A percentile compares a stretch with the other conserved stretches of the same genome.
These are phyloP conservation scores for Chaetogeoica ovagalla DNA, from an alignment of 2,888 invertebrate species.

Conservation along the genomic window DNA sequence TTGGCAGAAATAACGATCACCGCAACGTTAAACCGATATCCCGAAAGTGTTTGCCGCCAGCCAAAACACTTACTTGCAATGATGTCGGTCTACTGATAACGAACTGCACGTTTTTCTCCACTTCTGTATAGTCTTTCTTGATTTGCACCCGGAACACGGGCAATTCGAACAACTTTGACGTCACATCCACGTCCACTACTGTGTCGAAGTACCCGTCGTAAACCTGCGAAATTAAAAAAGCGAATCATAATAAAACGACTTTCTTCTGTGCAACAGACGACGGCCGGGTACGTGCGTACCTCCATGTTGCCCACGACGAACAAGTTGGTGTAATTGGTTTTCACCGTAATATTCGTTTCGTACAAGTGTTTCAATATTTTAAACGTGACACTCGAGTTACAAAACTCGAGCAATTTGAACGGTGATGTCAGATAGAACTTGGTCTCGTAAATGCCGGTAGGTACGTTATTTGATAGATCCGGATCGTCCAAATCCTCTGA, in stretches of 20 bases:
- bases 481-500: slow-evolving; percentile 41
- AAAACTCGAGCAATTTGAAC: slow-evolving; percentile 53
- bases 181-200: slow-evolving; percentile 66
- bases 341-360: slow-evolving; percentile 47
- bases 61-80: slow-evolving; percentile 59
- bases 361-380: slow-evolving; percentile 46
- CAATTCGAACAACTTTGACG: slow-evolving; percentile 67
- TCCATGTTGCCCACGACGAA: slow-evolving; percentile 39
- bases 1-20: not conserved
- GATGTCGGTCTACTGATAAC: slow-evolving; percentile 62
- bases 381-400: slow-evolving; percentile 34
- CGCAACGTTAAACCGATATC: not conserved
- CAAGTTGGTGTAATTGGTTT: slow-evolving; percentile 48
- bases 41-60: no score
- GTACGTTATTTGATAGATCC: slow-evolving; percentile 23
- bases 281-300: slow-evolving; percentile 1
- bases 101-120: slow-evolving; percentile 68
- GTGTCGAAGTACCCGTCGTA: slow-evolving; percentile 70
- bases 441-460: slow-evolving; percentile 19
- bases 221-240: slow-evolving; percentile 59
- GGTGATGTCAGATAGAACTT: slow-evolving; percentile 50
- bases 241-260: no score
- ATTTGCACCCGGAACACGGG: slow-evolving; percentile 69
- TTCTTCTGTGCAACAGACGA: no score
- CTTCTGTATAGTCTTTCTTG: slow-evolving; percentile 70